Evolutionary conservation across 2,113 vertebrate genomes (phyloP).

Genomic region (Ardeotis arabs): DNA sequence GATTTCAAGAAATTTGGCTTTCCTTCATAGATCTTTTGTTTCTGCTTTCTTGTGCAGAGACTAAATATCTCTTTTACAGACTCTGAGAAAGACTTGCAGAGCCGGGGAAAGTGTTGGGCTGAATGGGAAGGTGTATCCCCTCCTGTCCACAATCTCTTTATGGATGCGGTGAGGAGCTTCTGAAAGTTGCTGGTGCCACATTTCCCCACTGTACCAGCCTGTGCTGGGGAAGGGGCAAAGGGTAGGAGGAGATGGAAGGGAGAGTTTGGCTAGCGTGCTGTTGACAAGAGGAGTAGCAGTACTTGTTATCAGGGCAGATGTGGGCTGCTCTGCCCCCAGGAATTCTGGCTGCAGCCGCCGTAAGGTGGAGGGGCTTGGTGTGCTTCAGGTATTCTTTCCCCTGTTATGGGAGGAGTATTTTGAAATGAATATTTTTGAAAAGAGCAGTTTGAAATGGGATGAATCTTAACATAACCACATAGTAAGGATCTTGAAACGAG

Average conservation of each 20-base stretch:
- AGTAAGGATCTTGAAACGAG: not conserved
- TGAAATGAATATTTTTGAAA: not conserved
- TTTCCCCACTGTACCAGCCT: not conserved
- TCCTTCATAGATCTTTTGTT: not conserved
- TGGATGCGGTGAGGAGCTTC: fast-evolving
- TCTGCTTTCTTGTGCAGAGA: not conserved
- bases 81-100: not conserved
- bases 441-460: not conserved
- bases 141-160: not conserved
- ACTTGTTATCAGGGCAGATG: not conserved
- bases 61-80: not conserved
- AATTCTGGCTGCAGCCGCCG: not conserved
- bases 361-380: not conserved
- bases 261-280: not conserved
- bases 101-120: not conserved
- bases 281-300: not conserved
- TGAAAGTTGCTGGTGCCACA: not conserved
- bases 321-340: not conserved
- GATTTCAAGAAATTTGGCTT: not conserved
- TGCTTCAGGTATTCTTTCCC: not conserved
- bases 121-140: not conserved
- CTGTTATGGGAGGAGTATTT: not conserved
- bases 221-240: not conserved
- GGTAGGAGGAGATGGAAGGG: not conserved
- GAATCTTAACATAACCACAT: not conserved